Base-by-base conservation (phyloP, 2,888 invertebrate species). In the Nymphalis polychloros region DNA sequence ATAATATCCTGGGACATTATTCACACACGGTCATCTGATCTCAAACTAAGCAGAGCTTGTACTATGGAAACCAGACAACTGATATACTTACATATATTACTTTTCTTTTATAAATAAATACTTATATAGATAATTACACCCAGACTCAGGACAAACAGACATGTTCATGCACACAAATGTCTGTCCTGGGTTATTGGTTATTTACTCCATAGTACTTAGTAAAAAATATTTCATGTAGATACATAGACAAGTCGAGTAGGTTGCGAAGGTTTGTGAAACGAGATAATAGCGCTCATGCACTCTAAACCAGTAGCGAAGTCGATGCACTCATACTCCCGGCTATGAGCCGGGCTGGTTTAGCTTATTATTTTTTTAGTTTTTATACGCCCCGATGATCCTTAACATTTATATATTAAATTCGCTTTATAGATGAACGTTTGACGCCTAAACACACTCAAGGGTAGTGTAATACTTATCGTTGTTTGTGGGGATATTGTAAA, bases 301-400 rank as follows among this genome's bases (percentile, higher is more conserved):
- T 77, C 77, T 75, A 79, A 78, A 80, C 79, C 79, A 79, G 79
- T 77, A 78, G 81, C 77, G 75, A 70, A 81, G 82, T 84, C 82
- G 81, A 81, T 81, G 84, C 84, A 83, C 82, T 81, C 78, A 63
- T 72, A 72, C 76, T 75, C 72, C 77, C 75, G 75, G 76, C 75
- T 74, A 70, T 70, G 72, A 68, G 73, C 75, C 72, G 74, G 71
- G 70, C 72, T 69, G 73, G 70, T 66, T 76, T 75, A 68, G 71
- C 73, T 79, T 79, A 55, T 59, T 23, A 23, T 23, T 23, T 78
- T 80, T 81, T 79, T 81, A 79, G 35, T 78, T 75, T 78, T 83
- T 81, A 81, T 76, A 79, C 79, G 78, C 76, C 76, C 75, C 71
- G 73, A 72, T 75, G 76, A 73, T 73, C 71, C 67, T 70, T 27